phyloP scores from a whole-genome alignment of 53 echinoderm and acorn worm species.

The Holothuria scabra region DNA sequence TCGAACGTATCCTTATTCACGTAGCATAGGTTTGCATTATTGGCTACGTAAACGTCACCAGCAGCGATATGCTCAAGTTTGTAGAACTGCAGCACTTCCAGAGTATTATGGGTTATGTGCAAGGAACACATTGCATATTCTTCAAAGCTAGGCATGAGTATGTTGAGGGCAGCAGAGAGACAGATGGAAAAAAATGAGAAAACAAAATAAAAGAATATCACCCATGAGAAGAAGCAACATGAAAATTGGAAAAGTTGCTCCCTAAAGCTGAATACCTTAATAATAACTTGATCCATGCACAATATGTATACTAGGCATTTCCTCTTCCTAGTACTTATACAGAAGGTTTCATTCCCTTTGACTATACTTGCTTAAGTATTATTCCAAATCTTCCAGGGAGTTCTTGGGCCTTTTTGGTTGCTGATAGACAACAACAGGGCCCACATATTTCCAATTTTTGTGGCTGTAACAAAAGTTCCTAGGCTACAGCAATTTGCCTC shows the following conservation, averaged over 20 bases:
- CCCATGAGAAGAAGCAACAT: conserved; percentile 2
- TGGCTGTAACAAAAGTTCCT: too few relatives aligned
- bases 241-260: background rate
- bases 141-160: conserved; percentile 58
- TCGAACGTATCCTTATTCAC: conserved; percentile 45
- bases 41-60: conserved; percentile 68
- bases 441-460: too few relatives aligned
- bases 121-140: conserved; percentile 59
- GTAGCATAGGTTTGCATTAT: conserved; percentile 65
- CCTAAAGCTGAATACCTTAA: background rate
- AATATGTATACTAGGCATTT: too few relatives aligned
- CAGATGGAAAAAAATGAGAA: conserved; percentile 9
- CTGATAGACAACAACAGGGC: too few relatives aligned
- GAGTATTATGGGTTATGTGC: conserved; percentile 57
- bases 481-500: too few relatives aligned
- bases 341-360: too few relatives aligned
- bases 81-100: conserved; percentile 67
- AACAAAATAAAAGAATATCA: conserved; percentile 15
- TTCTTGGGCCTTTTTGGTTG: too few relatives aligned
- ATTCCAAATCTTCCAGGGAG: too few relatives aligned
- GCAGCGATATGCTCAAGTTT: conserved; percentile 68
- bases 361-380: too few relatives aligned
- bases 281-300: too few relatives aligned
- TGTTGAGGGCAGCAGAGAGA: conserved; percentile 4
- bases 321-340: too few relatives aligned